Conservation (phyloP, 2,888 invertebrate species). For the Pomacea canaliculata region DNA sequence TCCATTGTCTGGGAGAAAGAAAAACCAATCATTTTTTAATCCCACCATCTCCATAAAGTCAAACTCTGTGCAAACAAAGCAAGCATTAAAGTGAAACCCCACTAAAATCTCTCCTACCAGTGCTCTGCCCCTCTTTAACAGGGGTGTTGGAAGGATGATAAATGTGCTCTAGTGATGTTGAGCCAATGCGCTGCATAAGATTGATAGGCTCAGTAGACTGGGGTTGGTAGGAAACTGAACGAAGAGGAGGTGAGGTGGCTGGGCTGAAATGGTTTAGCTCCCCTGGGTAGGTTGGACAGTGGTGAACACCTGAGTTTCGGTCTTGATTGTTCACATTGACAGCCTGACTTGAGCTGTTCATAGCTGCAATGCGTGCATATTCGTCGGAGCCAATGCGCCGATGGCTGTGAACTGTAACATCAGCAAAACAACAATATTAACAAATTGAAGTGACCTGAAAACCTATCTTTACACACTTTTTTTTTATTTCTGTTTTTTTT, state of each 20-base stretch:
- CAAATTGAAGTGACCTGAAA: too few species aligned
- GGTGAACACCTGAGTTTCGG: conserved; percentile 37
- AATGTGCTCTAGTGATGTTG: background rate
- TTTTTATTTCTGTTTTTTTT: too few species aligned
- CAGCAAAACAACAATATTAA: background rate
- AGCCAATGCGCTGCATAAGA: background rate
- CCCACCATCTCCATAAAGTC: too few species aligned
- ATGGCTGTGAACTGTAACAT: conserved; percentile 26
- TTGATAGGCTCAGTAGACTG: conserved; percentile 13
- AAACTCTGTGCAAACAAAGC: too few species aligned
- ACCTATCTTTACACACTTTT: too few species aligned
- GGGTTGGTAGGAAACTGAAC: conserved; percentile 55
- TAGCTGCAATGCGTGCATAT: background rate
- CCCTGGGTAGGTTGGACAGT: conserved; percentile 57
- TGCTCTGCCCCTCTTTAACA: too few species aligned
- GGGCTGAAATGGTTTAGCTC: conserved; percentile 33
- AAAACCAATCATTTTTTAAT: too few species aligned
- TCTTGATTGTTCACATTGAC: conserved; percentile 15
- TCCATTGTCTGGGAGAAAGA: too few species aligned
- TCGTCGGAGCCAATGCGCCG: conserved; percentile 33
- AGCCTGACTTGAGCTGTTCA: conserved; percentile 2
- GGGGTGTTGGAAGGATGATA: background rate
- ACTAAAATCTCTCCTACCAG: too few species aligned
- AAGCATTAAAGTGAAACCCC: too few species aligned
- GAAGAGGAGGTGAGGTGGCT: conserved; percentile 44